Evolutionary conservation across 2,113 vertebrate genomes (phyloP), one percentile per base, ranked within the genome.

Genomic region (Pholis gunnellus): DNA sequence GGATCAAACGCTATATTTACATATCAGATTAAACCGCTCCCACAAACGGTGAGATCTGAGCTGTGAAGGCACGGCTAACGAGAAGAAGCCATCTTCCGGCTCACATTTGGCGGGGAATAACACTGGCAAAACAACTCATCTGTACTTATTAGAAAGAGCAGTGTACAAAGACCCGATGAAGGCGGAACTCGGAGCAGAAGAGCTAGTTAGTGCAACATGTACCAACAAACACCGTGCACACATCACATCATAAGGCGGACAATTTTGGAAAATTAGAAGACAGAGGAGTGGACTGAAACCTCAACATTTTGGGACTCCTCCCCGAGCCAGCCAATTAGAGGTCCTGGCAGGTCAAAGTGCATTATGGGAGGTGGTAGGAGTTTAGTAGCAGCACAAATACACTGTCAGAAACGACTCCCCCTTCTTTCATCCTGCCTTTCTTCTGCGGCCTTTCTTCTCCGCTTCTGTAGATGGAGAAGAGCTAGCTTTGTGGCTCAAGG

Each of bases 21-120:
- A 98, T 98, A 97, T 97, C 96, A 95, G 96, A 98, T 98, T 97
- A 96, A 96, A 96, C 95, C 94, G 96, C 96, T 96, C 95, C 95
- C 95, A 89, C 79, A 96, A 97, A 96, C 92, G 92, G 94, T 92
- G 90, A 96, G 96, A 96, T 97, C 95, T 96, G 96, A 97, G 94
- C 93, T 93, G 95, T 93, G 93, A 96, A 94, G 93, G 64, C 85
- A 93, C 50, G 29, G 77, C 88, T 98, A 97, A 97, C 96, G 96
- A 97, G 96, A 95, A 92, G 94, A 95, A 96, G 96, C 94, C 95
- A 95, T 96, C 87, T 82, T 74, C 95, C 95, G 93, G 94, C 85
- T 84, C 82, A 50, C 54, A 68, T 81, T 78, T 84, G 61, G 64
- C 0, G 38, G 54, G 72, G 63, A 20, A 54, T 54, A 76, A 79